phyloP scores from a whole-genome alignment of 2,113 vertebrate genomes.

The Rhinopomastus cyanomelas region DNA sequence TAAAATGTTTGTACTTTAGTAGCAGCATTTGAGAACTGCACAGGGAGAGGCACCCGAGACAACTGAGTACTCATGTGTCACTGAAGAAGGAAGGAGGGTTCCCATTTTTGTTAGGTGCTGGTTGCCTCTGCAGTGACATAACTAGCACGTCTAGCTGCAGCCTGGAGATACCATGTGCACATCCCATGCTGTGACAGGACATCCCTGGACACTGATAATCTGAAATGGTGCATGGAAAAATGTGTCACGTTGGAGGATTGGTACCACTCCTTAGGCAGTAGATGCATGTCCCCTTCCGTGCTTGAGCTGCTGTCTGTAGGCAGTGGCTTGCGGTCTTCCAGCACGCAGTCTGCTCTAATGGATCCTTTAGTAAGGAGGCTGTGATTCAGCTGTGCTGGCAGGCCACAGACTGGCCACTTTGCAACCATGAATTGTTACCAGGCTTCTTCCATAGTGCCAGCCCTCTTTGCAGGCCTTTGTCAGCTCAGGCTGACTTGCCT shows the following conservation, averaged over 20 bases:
- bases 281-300: neutral
- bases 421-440: neutral
- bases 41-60: neutral
- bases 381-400: neutral
- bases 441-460: neutral
- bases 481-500: neutral
- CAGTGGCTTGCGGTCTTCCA: neutral
- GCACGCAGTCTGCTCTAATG: neutral
- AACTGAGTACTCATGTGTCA: neutral
- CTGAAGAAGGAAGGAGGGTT: neutral
- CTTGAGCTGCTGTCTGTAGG: neutral
- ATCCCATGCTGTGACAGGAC: neutral
- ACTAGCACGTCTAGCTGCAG: neutral
- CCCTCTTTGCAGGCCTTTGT: neutral
- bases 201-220: neutral
- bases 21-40: neutral
- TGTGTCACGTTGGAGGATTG: neutral
- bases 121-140: neutral
- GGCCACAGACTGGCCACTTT: neutral
- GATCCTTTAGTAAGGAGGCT: neutral
- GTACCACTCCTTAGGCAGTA: neutral
- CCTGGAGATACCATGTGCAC: rapidly evolving
- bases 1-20: neutral
- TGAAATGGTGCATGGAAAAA: neutral
- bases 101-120: neutral